These are phyloP conservation scores for Drosophila anomalata DNA, from an alignment of 2,888 invertebrate species.

Conservation along the genomic window DNA sequence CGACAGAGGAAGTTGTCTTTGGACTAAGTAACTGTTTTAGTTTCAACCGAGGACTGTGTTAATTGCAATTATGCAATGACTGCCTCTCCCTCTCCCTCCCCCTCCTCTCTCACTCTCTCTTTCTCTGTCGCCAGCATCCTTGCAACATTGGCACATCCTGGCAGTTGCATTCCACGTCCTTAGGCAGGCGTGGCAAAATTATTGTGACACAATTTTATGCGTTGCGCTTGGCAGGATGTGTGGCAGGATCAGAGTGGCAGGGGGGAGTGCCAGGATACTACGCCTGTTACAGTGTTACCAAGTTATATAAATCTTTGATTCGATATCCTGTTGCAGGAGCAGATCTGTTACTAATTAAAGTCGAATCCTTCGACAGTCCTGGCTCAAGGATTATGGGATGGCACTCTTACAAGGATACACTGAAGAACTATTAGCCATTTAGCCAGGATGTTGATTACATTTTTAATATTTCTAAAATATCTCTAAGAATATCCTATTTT, in stretches of 20 bases:
- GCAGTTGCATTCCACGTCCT: conserved; percentile 55
- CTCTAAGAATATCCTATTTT: too few species aligned
- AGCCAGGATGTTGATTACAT: too few species aligned
- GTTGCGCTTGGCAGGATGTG: conserved; percentile 61
- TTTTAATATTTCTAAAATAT: too few species aligned
- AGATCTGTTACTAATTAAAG: conserved; percentile 7
- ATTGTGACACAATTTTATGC: conserved; percentile 82
- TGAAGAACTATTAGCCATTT: background rate
- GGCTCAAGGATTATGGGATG: conserved; percentile 9
- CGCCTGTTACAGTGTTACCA: conserved; percentile 20
- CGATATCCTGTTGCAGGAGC: conserved; percentile 17
- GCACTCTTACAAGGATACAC: background rate
- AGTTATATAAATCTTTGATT: conserved; percentile 37
- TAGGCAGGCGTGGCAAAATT: conserved; percentile 78
- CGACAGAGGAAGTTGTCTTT: conserved; percentile 58
- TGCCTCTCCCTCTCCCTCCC: conserved; percentile 9
- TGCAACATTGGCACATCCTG: conserved; percentile 59
- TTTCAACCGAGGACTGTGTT: conserved; percentile 59
- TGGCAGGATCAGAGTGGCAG: background rate
- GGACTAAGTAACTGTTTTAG: conserved; percentile 68
- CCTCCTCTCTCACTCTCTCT: background rate
- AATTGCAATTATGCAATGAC: conserved; percentile 77
- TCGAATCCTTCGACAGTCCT: conserved; percentile 14
- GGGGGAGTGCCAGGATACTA: background rate
- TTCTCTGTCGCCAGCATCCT: conserved; percentile 20